Base-by-base conservation (phyloP, 2,797 vertebrate species). In the Cirrhinus mrigala region DNA sequence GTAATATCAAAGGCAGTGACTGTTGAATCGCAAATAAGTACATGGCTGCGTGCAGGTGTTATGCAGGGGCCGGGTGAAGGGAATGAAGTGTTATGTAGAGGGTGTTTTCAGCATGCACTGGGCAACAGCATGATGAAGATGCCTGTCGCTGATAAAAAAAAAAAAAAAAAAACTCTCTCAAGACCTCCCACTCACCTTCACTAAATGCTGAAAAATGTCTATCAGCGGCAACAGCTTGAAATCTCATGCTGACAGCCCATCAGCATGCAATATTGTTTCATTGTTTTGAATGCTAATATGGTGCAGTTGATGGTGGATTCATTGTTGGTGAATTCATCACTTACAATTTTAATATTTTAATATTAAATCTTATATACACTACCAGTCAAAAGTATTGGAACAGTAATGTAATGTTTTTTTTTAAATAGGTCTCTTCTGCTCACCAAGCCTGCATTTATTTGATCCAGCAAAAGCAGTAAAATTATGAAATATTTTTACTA, bases 161-260 rank as follows among this genome's bases (percentile, higher is more conserved):
- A 37, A 37, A 37, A 37, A 37, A 37, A 37, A 37, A 37, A 88
- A 75, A 48, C 76, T 71, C 11, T 80, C 66, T 89, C 60, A 88
- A 88, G 81, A 71, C 80, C 81, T 81, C 85, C 24, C 60, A 86
- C 70, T 87, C 40, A 82, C 84, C 75, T 87, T 88, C 70, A 82
- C 86, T 76, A 56, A 81, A 48, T 81, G 62, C 50, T 44, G 29
- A 56, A 76, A 84, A 77, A 75, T 52, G 81, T 66, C 50, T 54
- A 46, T 77, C 52, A 58, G 52, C 73, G 15, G 60, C 48, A 52
- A 75, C 27, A 54, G 64, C 73, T 44, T 24, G 16, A 68, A 83
- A 83, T 29, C 48, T 20, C 48, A 37, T n/a, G 27, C 37, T 70
- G 50, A 69, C n/a, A 68, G 48, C 22, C 52, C 20, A 52, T 69